These are phyloP conservation scores for Cheilosia grossa DNA, from an alignment of 2,888 invertebrate genomes.

Conservation along the genomic window DNA sequence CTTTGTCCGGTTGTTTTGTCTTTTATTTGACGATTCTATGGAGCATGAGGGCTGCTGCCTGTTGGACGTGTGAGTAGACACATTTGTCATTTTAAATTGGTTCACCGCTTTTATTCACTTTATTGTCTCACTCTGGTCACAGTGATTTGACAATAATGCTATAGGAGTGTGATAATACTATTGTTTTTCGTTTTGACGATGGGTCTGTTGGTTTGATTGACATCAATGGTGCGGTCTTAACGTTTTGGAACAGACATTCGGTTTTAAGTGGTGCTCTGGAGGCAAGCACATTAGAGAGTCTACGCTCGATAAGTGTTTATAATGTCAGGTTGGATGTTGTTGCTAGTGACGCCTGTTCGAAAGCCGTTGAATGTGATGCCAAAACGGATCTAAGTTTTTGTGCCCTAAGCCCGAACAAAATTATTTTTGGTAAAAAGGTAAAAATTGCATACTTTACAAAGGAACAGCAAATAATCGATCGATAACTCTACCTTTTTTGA, in stretches of 20 bases:
- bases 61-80: slow-evolving; percentile 60
- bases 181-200: slow-evolving; percentile 53
- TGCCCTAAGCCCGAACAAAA: no score
- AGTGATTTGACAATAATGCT: slow-evolving; percentile 52
- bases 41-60: slow-evolving; percentile 26
- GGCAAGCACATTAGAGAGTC: no score
- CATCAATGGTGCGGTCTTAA: slow-evolving; percentile 17
- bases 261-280: not conserved
- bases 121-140: slow-evolving; percentile 33
- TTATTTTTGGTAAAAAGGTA: no score
- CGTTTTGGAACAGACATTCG: not conserved
- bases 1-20: slow-evolving; percentile 47
- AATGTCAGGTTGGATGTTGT: no score
- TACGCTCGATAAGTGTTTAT: no score
- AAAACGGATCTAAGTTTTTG: no score
- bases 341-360: no score
- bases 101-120: slow-evolving; percentile 62
- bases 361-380: no score
- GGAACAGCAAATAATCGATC: no score
- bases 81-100: slow-evolving; percentile 74
- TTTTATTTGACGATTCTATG: slow-evolving; percentile 22
- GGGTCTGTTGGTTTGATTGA: slow-evolving; percentile 16
- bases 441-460: no score
- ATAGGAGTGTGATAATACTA: slow-evolving; percentile 52
- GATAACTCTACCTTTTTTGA: no score